phyloP scores from a whole-genome alignment of 1,140 invertebrate species.

The Dendroctonus ponderosae region DNA sequence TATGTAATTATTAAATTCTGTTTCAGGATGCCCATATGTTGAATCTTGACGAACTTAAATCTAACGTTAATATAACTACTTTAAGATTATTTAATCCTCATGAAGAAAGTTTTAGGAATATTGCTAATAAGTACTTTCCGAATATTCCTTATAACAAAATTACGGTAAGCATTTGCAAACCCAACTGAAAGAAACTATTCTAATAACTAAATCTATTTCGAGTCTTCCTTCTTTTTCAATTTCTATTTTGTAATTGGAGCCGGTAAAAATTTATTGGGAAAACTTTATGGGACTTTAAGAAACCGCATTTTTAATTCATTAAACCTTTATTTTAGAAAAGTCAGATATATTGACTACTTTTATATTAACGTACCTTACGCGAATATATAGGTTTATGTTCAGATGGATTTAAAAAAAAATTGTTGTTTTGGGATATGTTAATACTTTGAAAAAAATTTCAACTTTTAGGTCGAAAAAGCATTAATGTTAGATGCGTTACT shows the following conservation, averaged over 20 bases:
- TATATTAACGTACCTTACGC: not conserved
- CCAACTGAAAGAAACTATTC: no score
- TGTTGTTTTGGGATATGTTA: no score
- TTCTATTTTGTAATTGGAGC: no score
- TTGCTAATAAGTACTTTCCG: conserved; percentile 39
- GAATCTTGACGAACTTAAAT: conserved; percentile 48
- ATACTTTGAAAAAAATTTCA: no score
- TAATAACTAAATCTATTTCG: no score
- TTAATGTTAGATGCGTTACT: conserved; percentile 74
- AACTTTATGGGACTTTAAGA: no score
- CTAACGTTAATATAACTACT: conserved; percentile 71
- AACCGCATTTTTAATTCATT: no score
- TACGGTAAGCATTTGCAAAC: not conserved
- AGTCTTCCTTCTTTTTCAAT: no score
- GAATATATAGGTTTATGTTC: no score
- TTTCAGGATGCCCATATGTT: conserved; percentile 46
- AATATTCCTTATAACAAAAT: conserved; percentile 25
- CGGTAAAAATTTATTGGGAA: no score
- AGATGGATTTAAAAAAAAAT: not conserved
- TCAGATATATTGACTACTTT: no score
- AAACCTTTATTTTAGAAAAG: no score
- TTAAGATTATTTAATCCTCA: conserved; percentile 51
- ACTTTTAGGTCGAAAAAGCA: conserved; percentile 65
- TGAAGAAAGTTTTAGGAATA: conserved; percentile 46
- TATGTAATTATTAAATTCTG: not conserved